Conservation (phyloP, 1,140 invertebrate genomes). For the Aplysia californica region DNA sequence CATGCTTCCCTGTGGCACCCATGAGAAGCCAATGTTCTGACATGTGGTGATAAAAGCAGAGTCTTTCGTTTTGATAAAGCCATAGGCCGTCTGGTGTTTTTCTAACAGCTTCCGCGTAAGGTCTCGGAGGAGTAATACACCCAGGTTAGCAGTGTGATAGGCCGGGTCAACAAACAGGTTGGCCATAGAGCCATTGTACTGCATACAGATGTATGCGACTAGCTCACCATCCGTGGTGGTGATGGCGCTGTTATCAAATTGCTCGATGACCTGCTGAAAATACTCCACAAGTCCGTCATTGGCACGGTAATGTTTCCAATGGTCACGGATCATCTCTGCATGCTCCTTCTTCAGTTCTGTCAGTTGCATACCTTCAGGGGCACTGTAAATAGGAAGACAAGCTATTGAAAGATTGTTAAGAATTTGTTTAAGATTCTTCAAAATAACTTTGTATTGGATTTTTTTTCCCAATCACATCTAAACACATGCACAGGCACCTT, state of each 20-base stretch:
- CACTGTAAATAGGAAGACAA: slow-evolving; percentile 26
- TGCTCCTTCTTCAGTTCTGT: slow-evolving; percentile 35
- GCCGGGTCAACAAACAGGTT: slow-evolving; percentile 49
- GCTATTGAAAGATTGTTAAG: neutral
- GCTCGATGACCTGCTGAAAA: slow-evolving; percentile 37
- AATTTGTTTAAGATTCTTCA: no score
- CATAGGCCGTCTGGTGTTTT: slow-evolving; percentile 43
- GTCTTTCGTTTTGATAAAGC: slow-evolving; percentile 47
- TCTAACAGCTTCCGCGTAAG: slow-evolving; percentile 38
- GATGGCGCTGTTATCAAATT: slow-evolving; percentile 51
- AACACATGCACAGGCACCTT: no score
- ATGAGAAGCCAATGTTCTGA: slow-evolving; percentile 44
- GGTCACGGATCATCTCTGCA: slow-evolving; percentile 31
- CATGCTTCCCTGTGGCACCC: slow-evolving; percentile 52
- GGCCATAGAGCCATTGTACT: slow-evolving; percentile 53
- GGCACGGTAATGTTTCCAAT: slow-evolving; percentile 41
- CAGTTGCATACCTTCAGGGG: slow-evolving; percentile 40
- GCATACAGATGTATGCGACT: slow-evolving; percentile 49
- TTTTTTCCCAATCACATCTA: no score
- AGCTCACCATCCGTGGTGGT: slow-evolving; percentile 37
- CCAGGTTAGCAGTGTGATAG: slow-evolving; percentile 37
- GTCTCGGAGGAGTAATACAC: slow-evolving; percentile 42
- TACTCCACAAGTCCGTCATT: slow-evolving; percentile 43
- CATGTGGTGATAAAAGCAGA: slow-evolving; percentile 40
- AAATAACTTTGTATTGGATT: no score